Evolutionary conservation across 1,140 invertebrate species (phyloP).

Genomic region (Bombus picipes): DNA sequence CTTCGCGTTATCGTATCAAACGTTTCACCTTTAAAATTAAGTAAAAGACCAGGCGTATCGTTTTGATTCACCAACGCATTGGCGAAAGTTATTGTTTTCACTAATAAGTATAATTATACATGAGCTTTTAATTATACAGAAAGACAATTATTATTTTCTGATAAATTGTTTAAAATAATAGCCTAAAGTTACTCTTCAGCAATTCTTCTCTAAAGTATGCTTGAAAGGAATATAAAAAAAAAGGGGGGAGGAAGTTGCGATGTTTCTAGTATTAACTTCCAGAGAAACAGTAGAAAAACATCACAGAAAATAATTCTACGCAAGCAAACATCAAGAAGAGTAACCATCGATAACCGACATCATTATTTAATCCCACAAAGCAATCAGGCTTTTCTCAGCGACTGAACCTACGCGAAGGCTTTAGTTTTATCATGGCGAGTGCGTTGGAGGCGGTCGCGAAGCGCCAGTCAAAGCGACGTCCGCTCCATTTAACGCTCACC

Average conservation of each 20-base stretch:
- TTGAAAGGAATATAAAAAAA: background rate
- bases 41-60: background rate
- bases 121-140: background rate
- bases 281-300: background rate
- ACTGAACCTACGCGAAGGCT: background rate
- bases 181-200: background rate
- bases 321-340: background rate
- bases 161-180: background rate
- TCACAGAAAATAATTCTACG: background rate
- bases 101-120: background rate
- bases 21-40: background rate
- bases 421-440: background rate
- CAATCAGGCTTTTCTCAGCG: background rate
- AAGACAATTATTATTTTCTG: background rate
- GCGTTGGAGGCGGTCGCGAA: background rate
- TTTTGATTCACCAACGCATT: background rate
- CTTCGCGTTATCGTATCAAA: background rate
- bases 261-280: background rate
- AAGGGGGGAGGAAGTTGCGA: too few relatives aligned
- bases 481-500: constrained; percentile 47
- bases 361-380: background rate
- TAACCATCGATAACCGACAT: background rate
- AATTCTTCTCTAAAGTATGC: background rate
- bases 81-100: background rate
- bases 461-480: constrained; percentile 4